Percentiles rank a stretch among this genome's conserved stretches.
Evolutionary conservation across 2,888 invertebrate genomes (phyloP).

Genomic region (Plebejus anna): DNA sequence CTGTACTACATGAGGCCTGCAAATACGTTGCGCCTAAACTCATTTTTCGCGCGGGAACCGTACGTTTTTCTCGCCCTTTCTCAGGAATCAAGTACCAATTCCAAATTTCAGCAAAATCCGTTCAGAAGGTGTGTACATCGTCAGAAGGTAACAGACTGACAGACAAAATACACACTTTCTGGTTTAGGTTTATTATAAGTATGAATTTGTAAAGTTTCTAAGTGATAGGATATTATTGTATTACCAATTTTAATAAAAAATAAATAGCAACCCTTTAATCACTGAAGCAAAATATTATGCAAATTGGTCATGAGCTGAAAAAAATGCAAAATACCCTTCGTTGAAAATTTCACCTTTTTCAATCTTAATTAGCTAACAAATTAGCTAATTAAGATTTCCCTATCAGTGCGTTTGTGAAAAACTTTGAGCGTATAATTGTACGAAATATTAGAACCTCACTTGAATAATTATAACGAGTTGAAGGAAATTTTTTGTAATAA

Average conservation of each 20-base stretch:
- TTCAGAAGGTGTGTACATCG: too few relatives aligned
- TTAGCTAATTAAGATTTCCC: slow-evolving; percentile 66
- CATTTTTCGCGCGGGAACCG: too few relatives aligned
- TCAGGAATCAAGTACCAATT: too few relatives aligned
- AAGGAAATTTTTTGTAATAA: slow-evolving; percentile 21
- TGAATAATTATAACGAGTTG: slow-evolving; percentile 22
- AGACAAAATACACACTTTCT: too few relatives aligned
- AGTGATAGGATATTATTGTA: too few relatives aligned
- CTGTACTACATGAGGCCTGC: too few relatives aligned
- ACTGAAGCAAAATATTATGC: slow-evolving; percentile 48
- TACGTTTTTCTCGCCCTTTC: too few relatives aligned
- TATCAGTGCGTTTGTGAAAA: slow-evolving; percentile 26
- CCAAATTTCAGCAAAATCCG: too few relatives aligned
- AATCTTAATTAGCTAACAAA: too few relatives aligned
- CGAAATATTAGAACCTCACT: slow-evolving; percentile 27
- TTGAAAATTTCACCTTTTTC: slow-evolving; percentile 51
- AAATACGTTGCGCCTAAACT: too few relatives aligned
- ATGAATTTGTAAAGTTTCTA: slow-evolving; percentile 31
- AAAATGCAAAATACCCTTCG: slow-evolving; percentile 49
- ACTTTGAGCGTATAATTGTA: slow-evolving; percentile 24
- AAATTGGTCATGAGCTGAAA: slow-evolving; percentile 58
- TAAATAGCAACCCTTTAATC: slow-evolving; percentile 39
- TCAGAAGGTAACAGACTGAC: too few relatives aligned
- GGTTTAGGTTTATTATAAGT: background rate
- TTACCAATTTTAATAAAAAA: too few relatives aligned